phyloP scores from a whole-genome alignment of 2,113 vertebrate species.

The Sander vitreus region DNA sequence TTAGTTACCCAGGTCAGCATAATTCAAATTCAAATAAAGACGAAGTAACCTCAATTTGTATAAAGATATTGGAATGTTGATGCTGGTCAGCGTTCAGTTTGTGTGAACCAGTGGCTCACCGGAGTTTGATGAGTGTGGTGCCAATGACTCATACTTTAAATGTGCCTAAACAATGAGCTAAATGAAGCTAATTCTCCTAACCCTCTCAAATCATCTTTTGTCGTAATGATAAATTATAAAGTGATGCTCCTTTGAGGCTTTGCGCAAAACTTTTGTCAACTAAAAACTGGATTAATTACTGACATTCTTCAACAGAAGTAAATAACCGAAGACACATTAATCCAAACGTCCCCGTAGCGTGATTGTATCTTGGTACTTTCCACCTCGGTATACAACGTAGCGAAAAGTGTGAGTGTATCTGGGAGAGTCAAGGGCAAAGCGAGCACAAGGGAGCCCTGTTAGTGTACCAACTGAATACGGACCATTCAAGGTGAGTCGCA shows the following conservation, averaged over 20 bases:
- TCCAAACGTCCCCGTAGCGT: neutral
- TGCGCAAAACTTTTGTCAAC: too few relatives aligned
- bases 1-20: neutral
- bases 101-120: too few relatives aligned
- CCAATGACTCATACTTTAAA: too few relatives aligned
- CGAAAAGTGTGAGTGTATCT: slow-evolving; percentile 22
- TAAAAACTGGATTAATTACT: too few relatives aligned
- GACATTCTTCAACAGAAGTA: neutral
- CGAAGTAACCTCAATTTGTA: neutral
- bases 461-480: slow-evolving; percentile 13
- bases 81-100: too few relatives aligned
- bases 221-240: neutral
- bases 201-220: neutral
- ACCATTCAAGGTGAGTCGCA: slow-evolving; percentile 52
- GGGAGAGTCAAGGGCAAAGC: neutral
- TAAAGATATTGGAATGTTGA: neutral
- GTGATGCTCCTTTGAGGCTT: neutral
- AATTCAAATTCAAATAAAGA: neutral
- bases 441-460: slow-evolving; percentile 61
- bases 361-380: slow-evolving; percentile 36
- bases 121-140: too few relatives aligned
- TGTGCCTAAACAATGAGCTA: neutral
- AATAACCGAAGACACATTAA: neutral
- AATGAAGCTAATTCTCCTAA: neutral
- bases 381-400: slow-evolving; percentile 10